Evolutionary conservation across 2,888 invertebrate species (phyloP), one percentile per base, ranked within the genome.

Genomic region (Cancer borealis): DNA sequence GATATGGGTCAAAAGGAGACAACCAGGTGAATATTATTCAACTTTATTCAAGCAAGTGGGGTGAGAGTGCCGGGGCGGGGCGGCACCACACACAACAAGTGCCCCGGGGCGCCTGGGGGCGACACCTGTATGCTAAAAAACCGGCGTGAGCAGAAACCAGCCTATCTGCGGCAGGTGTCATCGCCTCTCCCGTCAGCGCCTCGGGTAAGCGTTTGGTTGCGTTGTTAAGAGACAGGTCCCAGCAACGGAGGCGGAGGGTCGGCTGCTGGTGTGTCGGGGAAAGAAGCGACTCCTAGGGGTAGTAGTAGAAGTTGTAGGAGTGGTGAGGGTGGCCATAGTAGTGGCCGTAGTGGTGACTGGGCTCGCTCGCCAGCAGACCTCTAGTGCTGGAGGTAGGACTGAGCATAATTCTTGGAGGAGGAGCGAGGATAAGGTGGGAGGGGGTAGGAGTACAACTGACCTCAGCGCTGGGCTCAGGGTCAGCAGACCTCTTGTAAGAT

Each of bases 121-220:
- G 73, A 79, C 73, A 79, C 73, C 26, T n/a, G 73, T 10, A 21
- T n/a, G 73, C 73, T n/a, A 26, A 79, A 79, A 79, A 79, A 79
- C 73, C 73, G 21, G 73, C 73, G 73, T 79, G 73, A 79, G 73
- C 73, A 79, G 26, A 26, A n/a, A 79, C 73, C 73, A 8, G 73
- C 73, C 73, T 79, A 79, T 79, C 73, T 26, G 73, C 26, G 73
- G 26, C 73, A 26, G 73, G 73, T 79, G 73, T 79, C 73, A 26
- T n/a, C 73, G 73, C 73, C 73, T 79, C 73, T 79, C 73, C 73
- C 73, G 39, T 26, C 73, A 79, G 73, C 73, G 73, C 73, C 73
- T 26, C 73, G 73, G 73, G 73, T n/a, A 79, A 79, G 73, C 73
- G 73, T 26, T 30, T 84, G 39, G 84, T 39, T 84, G 39, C 39